Evolutionary conservation across 2,113 vertebrate genomes (phyloP), one percentile per base, ranked within the genome.

Genomic region (Poeciliopsis turrubarensis): DNA sequence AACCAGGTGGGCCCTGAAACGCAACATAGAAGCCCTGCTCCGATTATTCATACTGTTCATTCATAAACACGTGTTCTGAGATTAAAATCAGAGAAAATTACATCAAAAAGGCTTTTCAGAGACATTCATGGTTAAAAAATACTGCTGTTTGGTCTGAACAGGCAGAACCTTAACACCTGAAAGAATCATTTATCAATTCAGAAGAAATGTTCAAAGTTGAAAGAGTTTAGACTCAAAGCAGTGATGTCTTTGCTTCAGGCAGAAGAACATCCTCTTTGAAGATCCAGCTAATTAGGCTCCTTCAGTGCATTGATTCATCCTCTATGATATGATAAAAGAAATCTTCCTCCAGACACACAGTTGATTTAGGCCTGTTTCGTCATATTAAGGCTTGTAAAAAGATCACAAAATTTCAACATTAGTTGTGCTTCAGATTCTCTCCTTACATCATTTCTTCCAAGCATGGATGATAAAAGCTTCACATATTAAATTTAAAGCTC

Each of bases 1-100:
- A 81, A 68, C 96, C 95, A 29, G 97, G 96, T n/a, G 98, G 93
- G 72, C 97, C 97, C 98, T 99, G 94, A 80, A 93, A 66, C 63
- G 80, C 83, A 89, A 95, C 89, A 79, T 68, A 91, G 67, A 93
- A 88, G 85, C 84, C 89, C 84, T 89, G 70, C 86, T 85, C 77
- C 89, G 81, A 91, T 85, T 90, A 84, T 72, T 81, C 74, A 80
- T 74, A 60, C 82, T 73, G 81, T 22, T 61, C 75, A 8, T 10
- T 9, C 0, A 25, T 3, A 17, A 31, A 15, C 10, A 25, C 41
- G 0, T 34, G 5, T 22, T 22, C 3, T 10, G n/a, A 41, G 13
- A 26, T 44, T 4, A 67, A 44, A 57, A 22, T 17, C 1, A 41
- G 25, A n/a, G 4, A 39, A 26, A 39, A 26, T 5, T 13, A 25